Percentiles rank a stretch among this genome's conserved stretches.
phyloP scores from a whole-genome alignment of 37 sponge, comb jelly and placozoan species.

The Halichondria panicea region DNA sequence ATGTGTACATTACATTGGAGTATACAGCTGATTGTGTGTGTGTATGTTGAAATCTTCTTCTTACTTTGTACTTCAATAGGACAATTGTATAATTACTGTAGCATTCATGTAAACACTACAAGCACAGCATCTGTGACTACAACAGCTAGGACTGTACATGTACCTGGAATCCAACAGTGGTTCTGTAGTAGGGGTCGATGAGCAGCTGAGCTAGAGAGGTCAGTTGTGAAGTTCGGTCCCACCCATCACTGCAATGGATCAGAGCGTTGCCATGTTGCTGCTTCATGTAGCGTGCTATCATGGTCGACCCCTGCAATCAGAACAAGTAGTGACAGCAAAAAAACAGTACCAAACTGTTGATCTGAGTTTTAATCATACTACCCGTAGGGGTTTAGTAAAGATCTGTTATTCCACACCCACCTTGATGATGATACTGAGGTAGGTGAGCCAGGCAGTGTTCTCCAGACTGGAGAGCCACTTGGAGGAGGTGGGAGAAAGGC shows the following conservation, averaged over 20 bases:
- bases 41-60: not conserved
- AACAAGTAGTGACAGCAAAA: no score
- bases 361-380: no score
- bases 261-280: constrained; percentile 67
- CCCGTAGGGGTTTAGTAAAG: no score
- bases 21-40: not conserved
- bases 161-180: constrained; percentile 85
- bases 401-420: no score
- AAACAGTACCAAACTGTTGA: no score
- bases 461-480: constrained; percentile 92
- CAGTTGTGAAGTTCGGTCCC: constrained; percentile 98
- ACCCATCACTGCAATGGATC: constrained; percentile 99
- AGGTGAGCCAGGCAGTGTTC: constrained; percentile 88
- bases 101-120: not conserved
- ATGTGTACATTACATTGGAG: not conserved
- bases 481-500: constrained; percentile 56
- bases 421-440: constrained; percentile 84
- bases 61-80: no score
- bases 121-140: not conserved
- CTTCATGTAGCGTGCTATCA: constrained; percentile 80
- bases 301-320: constrained; percentile 60
- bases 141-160: not conserved
- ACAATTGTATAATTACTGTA: not conserved
- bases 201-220: constrained; percentile 88
- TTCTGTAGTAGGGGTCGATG: constrained; percentile 94